Evolutionary conservation across 2,113 vertebrate species (phyloP), one percentile per base, ranked within the genome.

Genomic region (Ornithorhynchus anatinus): DNA sequence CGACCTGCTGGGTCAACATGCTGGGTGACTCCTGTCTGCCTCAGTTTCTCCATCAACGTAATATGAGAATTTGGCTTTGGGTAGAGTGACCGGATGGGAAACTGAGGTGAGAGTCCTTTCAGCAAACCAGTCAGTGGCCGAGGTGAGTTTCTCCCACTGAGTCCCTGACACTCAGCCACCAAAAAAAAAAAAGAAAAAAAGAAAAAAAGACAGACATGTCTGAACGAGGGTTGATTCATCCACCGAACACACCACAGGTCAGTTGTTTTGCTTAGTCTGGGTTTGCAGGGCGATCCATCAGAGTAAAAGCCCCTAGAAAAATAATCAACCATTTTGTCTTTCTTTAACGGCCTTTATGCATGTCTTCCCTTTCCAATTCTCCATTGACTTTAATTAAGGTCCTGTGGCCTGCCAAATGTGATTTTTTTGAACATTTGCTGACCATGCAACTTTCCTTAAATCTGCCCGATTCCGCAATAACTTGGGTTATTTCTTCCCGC

Each of bases 401-500:
- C 43, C 22, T 59, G 39, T 72, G 78, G 4, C 0, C 0, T 51
- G 19, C 13, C 45, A 56, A 13, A 47, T 5, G 5, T 40, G 17
- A 8, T 64, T 48, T 59, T 9, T 23, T 38, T 62, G 78, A 33
- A 59, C 58, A 6, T 63, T 81, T 86, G 0, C 39, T 87, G 40
- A 5, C 69, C 68, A 77, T 45, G 67, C 66, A 83, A 45, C 43
- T 77, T 60, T 75, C 75, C 42, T 45, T 52, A 82, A 50, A 73
- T 23, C 72, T 82, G 61, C 7, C 12, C 4, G 27, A 7, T 82
- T 78, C 35, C 32, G 10, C 58, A 78, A 36, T 54, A 43, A 63
- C 77, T 85, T 74, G 71, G 57, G 16, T 88, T 84, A 75, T 35
- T 1, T 81, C 62, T 86, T 87, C 77, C 69, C 89, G 50, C 56